Conservation (phyloP, 1,140 invertebrate genomes). For the Magallana gigas region DNA sequence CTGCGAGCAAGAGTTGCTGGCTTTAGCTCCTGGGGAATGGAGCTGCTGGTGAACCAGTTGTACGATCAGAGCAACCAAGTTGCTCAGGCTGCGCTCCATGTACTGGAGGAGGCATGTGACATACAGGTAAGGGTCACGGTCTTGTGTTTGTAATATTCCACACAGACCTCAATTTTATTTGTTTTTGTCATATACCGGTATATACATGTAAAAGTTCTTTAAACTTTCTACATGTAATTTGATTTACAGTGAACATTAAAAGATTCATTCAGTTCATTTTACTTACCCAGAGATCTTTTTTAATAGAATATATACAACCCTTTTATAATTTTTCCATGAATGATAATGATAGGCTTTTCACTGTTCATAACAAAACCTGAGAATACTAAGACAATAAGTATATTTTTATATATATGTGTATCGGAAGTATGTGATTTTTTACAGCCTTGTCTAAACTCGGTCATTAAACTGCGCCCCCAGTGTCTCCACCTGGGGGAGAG, state of each 20-base stretch:
- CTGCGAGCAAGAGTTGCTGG: slow-evolving; percentile 81
- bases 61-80: slow-evolving; percentile 89
- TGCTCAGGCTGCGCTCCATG: slow-evolving; percentile 87
- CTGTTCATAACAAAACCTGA: too few relatives aligned
- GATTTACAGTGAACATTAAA: too few relatives aligned
- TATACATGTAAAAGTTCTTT: too few relatives aligned
- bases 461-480: slow-evolving; percentile 87
- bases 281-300: too few relatives aligned
- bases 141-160: too few relatives aligned
- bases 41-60: slow-evolving; percentile 89
- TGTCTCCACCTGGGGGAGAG: slow-evolving; percentile 89
- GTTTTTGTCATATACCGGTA: too few relatives aligned
- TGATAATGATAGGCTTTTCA: too few relatives aligned
- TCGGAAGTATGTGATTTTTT: slow-evolving; percentile 36
- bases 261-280: too few relatives aligned
- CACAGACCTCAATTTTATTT: too few relatives aligned
- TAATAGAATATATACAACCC: too few relatives aligned
- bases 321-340: too few relatives aligned
- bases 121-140: slow-evolving; percentile 82
- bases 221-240: too few relatives aligned
- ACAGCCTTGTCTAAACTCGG: slow-evolving; percentile 87
- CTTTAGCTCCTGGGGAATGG: slow-evolving; percentile 87
- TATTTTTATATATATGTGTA: slow-evolving; percentile 14
- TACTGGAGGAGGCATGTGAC: slow-evolving; percentile 95
- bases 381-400: background rate